These are phyloP conservation scores for Notodonta ziczac DNA, from an alignment of 2,888 invertebrate species.

Conservation along the genomic window DNA sequence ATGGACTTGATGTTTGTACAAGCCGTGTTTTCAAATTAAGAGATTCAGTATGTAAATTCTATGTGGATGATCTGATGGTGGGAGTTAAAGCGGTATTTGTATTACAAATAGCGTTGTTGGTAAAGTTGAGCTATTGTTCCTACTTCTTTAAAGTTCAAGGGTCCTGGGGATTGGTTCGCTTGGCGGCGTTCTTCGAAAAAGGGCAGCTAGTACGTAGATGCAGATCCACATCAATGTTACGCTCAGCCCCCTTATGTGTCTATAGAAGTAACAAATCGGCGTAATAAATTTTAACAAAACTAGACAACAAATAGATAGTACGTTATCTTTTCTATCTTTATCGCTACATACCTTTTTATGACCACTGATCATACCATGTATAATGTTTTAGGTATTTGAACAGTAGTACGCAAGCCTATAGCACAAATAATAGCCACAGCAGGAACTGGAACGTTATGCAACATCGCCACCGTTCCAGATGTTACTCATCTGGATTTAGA, in stretches of 20 bases:
- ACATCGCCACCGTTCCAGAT: slow-evolving; percentile 43
- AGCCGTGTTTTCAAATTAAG: background rate
- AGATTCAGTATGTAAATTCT: background rate
- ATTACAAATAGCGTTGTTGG: background rate
- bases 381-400: slow-evolving; percentile 18
- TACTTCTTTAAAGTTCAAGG: too few relatives aligned
- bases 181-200: too few relatives aligned
- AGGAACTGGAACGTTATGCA: slow-evolving; percentile 45
- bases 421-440: slow-evolving; percentile 46
- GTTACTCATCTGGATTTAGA: slow-evolving; percentile 44
- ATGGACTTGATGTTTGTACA: background rate
- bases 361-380: background rate
- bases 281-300: too few relatives aligned
- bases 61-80: slow-evolving; percentile 2
- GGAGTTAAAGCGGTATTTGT: slow-evolving; percentile 14
- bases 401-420: slow-evolving; percentile 33
- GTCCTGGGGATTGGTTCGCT: too few relatives aligned
- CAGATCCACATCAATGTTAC: too few relatives aligned
- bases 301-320: too few relatives aligned
- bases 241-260: too few relatives aligned
- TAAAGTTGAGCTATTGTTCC: background rate
- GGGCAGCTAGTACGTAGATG: too few relatives aligned
- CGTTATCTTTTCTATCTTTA: background rate
- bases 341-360: too few relatives aligned
- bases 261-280: too few relatives aligned